A percentile compares a stretch with the other conserved stretches of the same genome.
Conservation (phyloP, 2,113 vertebrate genomes). For the Progne subis region DNA sequence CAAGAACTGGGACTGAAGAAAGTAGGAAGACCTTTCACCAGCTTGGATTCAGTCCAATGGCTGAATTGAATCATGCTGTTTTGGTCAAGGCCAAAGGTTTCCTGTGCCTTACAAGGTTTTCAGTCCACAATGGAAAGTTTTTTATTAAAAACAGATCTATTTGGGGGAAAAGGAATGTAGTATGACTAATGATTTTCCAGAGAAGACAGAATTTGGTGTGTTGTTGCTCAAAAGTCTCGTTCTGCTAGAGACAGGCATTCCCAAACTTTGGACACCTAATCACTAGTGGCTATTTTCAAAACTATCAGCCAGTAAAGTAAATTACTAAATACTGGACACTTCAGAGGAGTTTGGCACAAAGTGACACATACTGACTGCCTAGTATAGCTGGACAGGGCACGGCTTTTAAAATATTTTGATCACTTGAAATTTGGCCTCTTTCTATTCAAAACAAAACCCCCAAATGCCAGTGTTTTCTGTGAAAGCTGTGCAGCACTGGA, state of each 20-base stretch:
- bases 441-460: background rate
- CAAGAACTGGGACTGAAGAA: background rate
- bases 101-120: background rate
- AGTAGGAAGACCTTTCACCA: background rate
- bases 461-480: background rate
- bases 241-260: background rate
- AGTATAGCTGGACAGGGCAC: background rate
- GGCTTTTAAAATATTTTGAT: background rate
- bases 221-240: background rate
- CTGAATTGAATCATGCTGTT: background rate
- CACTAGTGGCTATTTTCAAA: background rate
- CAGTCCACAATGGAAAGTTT: background rate
- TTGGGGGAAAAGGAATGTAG: background rate
- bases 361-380: background rate
- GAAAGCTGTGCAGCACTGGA: background rate
- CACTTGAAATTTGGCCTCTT: background rate
- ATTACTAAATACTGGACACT: background rate
- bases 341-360: background rate
- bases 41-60: background rate
- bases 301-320: background rate
- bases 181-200: background rate
- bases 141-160: background rate
- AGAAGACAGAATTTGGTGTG: background rate
- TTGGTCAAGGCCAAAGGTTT: background rate
- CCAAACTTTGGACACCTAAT: background rate